Percentiles rank a stretch among this genome's conserved stretches.
phyloP scores from a whole-genome alignment of 1,140 invertebrate species.

The Calliphora vicina region DNA sequence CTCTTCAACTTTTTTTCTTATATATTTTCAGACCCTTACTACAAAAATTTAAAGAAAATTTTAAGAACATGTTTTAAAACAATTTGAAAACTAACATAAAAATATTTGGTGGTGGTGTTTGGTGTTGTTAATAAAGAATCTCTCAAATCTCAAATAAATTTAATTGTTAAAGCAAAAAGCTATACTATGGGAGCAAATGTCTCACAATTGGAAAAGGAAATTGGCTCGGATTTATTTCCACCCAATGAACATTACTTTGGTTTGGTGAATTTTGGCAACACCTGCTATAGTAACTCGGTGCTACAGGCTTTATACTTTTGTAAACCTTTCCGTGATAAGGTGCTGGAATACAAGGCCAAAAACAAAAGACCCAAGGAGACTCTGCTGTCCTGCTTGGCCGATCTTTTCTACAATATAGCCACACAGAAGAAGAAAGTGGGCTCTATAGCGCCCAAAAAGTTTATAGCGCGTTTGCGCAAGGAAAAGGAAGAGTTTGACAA shows the following conservation, averaged over 20 bases:
- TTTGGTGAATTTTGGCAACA: constrained; percentile 99
- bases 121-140: constrained; percentile 16
- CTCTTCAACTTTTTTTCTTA: constrained; percentile 31
- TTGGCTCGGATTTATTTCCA: constrained; percentile 96
- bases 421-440: constrained; percentile 99
- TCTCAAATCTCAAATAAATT: neutral
- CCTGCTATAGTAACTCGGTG: constrained; percentile 99
- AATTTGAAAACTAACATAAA: neutral
- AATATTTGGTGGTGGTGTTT: neutral
- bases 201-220: constrained; percentile 97
- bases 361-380: constrained; percentile 98
- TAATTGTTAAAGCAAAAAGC: neutral
- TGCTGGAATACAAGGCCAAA: constrained; percentile 97
- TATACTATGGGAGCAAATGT: constrained; percentile 87
- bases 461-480: constrained; percentile 96
- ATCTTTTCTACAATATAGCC: constrained; percentile 98
- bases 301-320: constrained; percentile 99
- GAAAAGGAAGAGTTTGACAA: constrained; percentile 99
- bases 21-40: constrained; percentile 20
- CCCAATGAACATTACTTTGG: constrained; percentile 99
- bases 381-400: constrained; percentile 94
- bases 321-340: constrained; percentile 97
- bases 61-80: neutral
- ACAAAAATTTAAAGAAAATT: constrained; percentile 23
- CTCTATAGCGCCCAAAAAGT: constrained; percentile 99